These are phyloP conservation scores for Nasonovia ribisnigri DNA, from an alignment of 2,888 invertebrate genomes.

Conservation along the genomic window DNA sequence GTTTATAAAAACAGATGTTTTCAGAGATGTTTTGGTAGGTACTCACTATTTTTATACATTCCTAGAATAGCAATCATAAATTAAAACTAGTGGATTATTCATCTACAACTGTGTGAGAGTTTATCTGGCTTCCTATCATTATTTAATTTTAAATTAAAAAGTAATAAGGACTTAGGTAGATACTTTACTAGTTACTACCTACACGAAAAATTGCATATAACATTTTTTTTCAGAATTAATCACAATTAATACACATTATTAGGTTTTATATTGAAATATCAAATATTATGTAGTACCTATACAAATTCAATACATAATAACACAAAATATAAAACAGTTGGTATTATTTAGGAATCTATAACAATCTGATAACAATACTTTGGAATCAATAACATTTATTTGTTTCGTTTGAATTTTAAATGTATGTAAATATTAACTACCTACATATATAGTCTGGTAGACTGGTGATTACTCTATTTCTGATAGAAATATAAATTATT, in stretches of 20 bases:
- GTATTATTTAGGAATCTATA: not conserved
- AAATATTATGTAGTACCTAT: not conserved
- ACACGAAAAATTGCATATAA: not conserved
- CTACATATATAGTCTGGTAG: not conserved
- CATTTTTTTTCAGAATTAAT: not conserved
- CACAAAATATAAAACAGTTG: not conserved
- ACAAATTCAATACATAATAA: not conserved
- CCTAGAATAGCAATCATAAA: conserved; percentile 7
- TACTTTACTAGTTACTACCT: not conserved
- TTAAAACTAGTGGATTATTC: not conserved
- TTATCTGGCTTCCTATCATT: not conserved
- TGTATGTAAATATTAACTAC: not conserved
- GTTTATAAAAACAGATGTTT: conserved; percentile 30
- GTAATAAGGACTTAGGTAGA: not conserved
- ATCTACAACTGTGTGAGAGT: not conserved
- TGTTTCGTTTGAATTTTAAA: not conserved
- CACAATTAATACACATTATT: not conserved
- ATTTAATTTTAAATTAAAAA: not conserved
- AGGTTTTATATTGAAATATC: too few species aligned
- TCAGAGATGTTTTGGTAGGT: conserved; percentile 17
- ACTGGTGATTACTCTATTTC: not conserved
- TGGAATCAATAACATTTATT: not conserved
- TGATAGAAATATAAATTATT: not conserved
- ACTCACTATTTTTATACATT: conserved; percentile 23
- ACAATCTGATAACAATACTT: not conserved